phyloP scores from a whole-genome alignment of 2,888 invertebrate genomes.

The Pilophorus perplexus region DNA sequence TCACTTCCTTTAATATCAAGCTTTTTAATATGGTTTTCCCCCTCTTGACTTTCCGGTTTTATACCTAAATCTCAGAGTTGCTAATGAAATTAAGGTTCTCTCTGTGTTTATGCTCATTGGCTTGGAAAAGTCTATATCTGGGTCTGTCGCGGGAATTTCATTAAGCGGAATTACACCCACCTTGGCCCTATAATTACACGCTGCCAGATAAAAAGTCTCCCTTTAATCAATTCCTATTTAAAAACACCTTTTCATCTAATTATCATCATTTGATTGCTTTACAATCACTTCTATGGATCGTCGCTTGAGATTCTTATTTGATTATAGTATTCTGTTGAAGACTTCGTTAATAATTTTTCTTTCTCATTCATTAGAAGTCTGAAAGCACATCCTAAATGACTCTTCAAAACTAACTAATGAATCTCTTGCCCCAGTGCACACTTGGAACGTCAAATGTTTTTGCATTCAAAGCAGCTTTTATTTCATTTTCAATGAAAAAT shows the following conservation, averaged over 20 bases:
- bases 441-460: too few species aligned
- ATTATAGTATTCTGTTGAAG: constrained; percentile 17
- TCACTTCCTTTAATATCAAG: constrained; percentile 47
- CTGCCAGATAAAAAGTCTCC: constrained; percentile 27
- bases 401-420: too few species aligned
- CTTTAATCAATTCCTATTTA: constrained; percentile 42
- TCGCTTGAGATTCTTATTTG: constrained; percentile 13
- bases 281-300: constrained; percentile 27
- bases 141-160: constrained; percentile 42
- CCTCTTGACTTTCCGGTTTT: constrained; percentile 45
- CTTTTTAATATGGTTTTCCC: constrained; percentile 45
- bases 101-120: constrained; percentile 46
- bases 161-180: constrained; percentile 41
- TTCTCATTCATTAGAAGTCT: too few species aligned
- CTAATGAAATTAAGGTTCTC: constrained; percentile 46
- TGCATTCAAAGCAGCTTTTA: too few species aligned
- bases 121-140: constrained; percentile 44
- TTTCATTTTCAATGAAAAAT: too few species aligned
- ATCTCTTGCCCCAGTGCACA: too few species aligned
- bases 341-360: too few species aligned
- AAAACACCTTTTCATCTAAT: constrained; percentile 40
- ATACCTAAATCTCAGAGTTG: constrained; percentile 45
- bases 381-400: too few species aligned
- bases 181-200: constrained; percentile 38
- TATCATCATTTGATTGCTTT: constrained; percentile 29